Conservation (phyloP, 2,797 vertebrate species). For the Typhlichthys eigenmanni region DNA sequence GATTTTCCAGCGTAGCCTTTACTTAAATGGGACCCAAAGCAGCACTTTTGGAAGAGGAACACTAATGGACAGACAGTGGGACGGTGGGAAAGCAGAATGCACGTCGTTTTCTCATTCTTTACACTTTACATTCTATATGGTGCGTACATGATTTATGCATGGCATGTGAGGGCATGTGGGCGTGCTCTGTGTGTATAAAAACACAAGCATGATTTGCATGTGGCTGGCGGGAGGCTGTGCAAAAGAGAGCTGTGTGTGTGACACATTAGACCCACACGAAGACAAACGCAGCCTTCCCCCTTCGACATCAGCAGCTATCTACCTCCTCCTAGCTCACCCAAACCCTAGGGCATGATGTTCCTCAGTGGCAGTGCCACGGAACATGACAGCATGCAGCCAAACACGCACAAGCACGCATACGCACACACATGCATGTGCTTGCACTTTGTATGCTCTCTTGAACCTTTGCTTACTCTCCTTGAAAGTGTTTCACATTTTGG, state of each 20-base stretch:
- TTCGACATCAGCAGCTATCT: constrained; percentile 41
- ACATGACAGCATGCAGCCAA: background rate
- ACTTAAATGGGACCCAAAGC: constrained; percentile 28
- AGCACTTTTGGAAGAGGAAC: constrained; percentile 40
- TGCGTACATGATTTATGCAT: no score
- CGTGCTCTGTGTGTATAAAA: background rate
- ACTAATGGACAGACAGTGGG: constrained; percentile 12
- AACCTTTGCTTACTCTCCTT: constrained; percentile 7
- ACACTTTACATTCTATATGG: no score
- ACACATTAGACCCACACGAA: constrained; percentile 10
- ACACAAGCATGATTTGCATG: no score
- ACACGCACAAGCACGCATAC: background rate
- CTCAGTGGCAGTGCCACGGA: constrained; percentile 28
- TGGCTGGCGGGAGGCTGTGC: background rate
- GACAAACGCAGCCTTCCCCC: constrained; percentile 7
- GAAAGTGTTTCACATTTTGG: constrained; percentile 21
- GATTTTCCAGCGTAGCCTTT: constrained; percentile 48
- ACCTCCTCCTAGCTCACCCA: constrained; percentile 16
- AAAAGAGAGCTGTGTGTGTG: constrained; percentile 13
- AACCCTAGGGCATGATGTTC: constrained; percentile 26
- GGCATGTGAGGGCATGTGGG: no score
- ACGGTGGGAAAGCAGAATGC: constrained; percentile 13
- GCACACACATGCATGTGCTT: no score
- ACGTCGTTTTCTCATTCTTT: background rate
- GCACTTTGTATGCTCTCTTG: constrained; percentile 10